Conservation (phyloP, 2,888 invertebrate genomes). For the Synanthedon vespiformis region DNA sequence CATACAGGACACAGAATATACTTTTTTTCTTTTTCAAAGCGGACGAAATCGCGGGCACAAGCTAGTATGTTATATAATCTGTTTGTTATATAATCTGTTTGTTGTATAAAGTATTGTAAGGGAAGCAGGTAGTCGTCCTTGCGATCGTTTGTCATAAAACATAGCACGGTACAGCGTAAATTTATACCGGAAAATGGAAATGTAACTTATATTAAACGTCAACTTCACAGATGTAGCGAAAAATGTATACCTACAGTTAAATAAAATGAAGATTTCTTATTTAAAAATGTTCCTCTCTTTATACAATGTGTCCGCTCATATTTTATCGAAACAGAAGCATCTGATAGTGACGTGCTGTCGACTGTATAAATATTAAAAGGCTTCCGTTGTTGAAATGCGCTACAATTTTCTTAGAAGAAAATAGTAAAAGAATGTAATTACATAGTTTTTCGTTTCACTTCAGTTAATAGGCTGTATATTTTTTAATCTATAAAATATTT, state of each 20-base stretch:
- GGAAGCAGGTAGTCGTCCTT: background rate
- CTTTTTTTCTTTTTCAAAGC: too few relatives aligned
- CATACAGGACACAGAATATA: too few relatives aligned
- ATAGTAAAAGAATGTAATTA: too few relatives aligned
- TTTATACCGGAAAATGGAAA: background rate
- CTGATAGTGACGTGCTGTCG: background rate
- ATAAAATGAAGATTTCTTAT: background rate
- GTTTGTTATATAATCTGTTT: background rate
- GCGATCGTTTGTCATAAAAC: background rate
- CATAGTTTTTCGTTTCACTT: too few relatives aligned
- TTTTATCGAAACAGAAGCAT: background rate
- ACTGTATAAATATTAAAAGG: background rate
- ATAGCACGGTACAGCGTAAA: background rate
- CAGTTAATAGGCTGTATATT: too few relatives aligned
- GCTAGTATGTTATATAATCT: background rate
- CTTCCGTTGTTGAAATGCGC: too few relatives aligned
- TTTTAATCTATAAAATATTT: too few relatives aligned
- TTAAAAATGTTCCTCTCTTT: background rate
- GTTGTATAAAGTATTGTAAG: background rate
- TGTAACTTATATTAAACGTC: background rate
- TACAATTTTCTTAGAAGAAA: too few relatives aligned
- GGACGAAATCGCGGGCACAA: too few relatives aligned
- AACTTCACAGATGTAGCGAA: background rate
- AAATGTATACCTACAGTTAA: background rate
- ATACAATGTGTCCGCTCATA: background rate